Base-by-base conservation (phyloP, 2,797 vertebrate genomes). In the Notolabrus celidotus region DNA sequence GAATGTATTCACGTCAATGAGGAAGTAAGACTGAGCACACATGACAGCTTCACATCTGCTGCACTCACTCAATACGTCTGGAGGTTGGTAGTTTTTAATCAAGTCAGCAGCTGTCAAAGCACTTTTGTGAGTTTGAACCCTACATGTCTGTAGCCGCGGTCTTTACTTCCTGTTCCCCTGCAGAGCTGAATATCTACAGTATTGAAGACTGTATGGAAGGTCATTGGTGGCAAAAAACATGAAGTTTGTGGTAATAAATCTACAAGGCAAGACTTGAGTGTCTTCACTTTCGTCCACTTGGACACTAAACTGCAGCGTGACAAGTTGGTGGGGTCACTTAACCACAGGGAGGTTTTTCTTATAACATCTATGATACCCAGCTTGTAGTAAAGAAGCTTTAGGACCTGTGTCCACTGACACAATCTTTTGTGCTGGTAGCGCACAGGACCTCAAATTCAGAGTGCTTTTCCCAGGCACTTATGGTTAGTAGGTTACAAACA, bases 101-200 rank as follows among this genome's bases (percentile, higher is more conserved):
- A 22, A 27, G 57, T 75, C 74, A 76, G 71, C 71, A 80, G 74
- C 49, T 65, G 62, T 77, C 59, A 12, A 52, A 58, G 42, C 59
- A 41, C 0, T 65, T 55, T 53, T 23, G 17, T 20, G 39, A 67
- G 45, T 50, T 14, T 5, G 1, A 10, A 2, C 36, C 45, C 2
- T 45, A 51, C 45, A 27, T 8, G 31, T 43, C 22, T 42, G 52
- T n/a, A 39, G 7, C 43, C 10, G 39, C 29, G 17, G 12, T 5
- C 0, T 1, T 17, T 3, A n/a, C 16, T 53, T 67, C 49, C 52
- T 69, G 55, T 15, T 27, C 43, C 2, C 22, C 53, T 19, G 34
- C 47, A 25, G 46, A 51, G 71, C 1, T 39, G 4, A 7, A 4
- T 43, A 20, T 41, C 19, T 9, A 10, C 15, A 17, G 10, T 12